Conservation (phyloP, 2,797 vertebrate species). For the Acestrorhynchus altus region DNA sequence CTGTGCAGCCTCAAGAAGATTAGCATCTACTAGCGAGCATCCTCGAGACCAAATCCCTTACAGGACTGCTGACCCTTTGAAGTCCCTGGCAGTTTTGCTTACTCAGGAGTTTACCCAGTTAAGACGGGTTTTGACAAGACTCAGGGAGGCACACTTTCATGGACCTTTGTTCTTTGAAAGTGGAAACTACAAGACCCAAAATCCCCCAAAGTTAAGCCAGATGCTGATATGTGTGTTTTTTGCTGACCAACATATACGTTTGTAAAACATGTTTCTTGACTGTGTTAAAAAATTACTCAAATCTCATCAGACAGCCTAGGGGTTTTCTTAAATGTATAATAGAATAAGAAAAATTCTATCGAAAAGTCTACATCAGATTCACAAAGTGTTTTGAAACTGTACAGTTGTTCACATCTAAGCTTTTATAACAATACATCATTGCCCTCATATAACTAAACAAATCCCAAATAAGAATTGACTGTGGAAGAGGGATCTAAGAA, state of each 20-base stretch:
- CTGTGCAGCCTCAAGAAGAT: conserved; percentile 64
- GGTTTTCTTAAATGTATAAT: too few species aligned
- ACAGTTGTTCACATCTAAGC: too few species aligned
- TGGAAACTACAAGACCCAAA: conserved; percentile 57
- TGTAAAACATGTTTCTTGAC: neutral
- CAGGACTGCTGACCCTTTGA: conserved; percentile 77
- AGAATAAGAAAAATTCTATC: too few species aligned
- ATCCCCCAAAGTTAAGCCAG: conserved; percentile 44
- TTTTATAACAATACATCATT: too few species aligned
- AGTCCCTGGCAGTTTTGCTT: conserved; percentile 74
- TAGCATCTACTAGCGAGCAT: conserved; percentile 72
- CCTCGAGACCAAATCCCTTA: conserved; percentile 66
- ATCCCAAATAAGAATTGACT: too few species aligned
- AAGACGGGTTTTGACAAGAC: conserved; percentile 76
- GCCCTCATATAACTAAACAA: too few species aligned
- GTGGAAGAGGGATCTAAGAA: too few species aligned
- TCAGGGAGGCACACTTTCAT: conserved; percentile 69
- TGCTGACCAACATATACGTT: neutral
- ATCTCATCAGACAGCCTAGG: too few species aligned
- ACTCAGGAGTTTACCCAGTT: conserved; percentile 75
- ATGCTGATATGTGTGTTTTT: neutral
- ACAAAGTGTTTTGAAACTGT: too few species aligned
- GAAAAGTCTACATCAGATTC: too few species aligned
- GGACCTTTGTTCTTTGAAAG: conserved; percentile 65
- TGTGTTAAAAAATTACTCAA: conserved; percentile 9